Base-by-base conservation (phyloP, 2,888 invertebrate species). In the Ennomos erosarius region DNA sequence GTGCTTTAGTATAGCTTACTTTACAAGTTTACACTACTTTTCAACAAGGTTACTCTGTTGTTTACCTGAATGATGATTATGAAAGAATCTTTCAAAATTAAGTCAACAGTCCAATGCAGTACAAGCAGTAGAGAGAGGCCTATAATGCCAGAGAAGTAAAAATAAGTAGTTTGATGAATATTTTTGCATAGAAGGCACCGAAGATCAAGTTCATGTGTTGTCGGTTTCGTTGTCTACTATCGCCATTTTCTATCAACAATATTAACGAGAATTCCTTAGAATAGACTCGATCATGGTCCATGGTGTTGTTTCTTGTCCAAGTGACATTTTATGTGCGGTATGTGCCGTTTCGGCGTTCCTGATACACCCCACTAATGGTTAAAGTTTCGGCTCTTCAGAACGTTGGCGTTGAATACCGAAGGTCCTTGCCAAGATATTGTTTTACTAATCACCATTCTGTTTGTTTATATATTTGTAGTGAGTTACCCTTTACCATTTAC, bases 381-480 rank as follows among this genome's bases (percentile, higher is more conserved):
- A 83, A 83, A 84, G 76, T 83, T 84, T 73, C 26, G 64, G 65
- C 74, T 73, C 76, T 74, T 70, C 71, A 62, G 67, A 73, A 64
- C 62, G 71, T 69, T 75, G 75, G 75, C 75, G 70, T 64, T 69
- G 67, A 67, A 65, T 67, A 69, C 70, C 67, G 66, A 69, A 57
- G 59, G 67, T 70, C 66, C 70, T 69, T 76, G 75, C 75, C 75
- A 76, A 76, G 67, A 71, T 73, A 78, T 78, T 76, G 74, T 70
- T 73, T 74, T 69, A 69, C 69, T 74, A 71, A 78, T 77, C 54
- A 55, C 54, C 64, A 73, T 73, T 67, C 65, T 68, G 67, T 67
- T 68, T 64, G 54, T 51, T 55, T 48, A 73, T 67, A 66, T 68
- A 66, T 67, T 68, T 65, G 54, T 51, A 57, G 47, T 55, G 51